Evolutionary conservation across 2,113 vertebrate species (phyloP).

Genomic region (Corythoichthys haematopterus): DNA sequence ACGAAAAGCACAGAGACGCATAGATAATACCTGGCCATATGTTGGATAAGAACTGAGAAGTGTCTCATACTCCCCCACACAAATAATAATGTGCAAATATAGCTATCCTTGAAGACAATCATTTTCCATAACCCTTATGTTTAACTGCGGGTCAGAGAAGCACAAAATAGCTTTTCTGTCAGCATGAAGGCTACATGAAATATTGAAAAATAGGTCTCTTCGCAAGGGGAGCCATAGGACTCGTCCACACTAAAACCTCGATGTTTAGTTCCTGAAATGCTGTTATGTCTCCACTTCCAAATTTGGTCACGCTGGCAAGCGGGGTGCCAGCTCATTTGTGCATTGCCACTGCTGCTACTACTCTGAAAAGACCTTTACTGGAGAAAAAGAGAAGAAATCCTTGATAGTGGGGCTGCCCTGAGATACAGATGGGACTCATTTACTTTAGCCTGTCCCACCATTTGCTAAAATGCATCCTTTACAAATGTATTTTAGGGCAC

Average conservation of each 20-base stretch:
- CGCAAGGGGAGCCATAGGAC: too few species aligned
- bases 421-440: conserved; percentile 68
- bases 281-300: too few species aligned
- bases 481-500: conserved; percentile 61
- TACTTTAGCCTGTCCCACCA: conserved; percentile 50
- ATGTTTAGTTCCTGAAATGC: too few species aligned
- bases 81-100: conserved; percentile 29
- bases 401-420: conserved; percentile 46
- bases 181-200: too few species aligned
- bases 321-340: conserved; percentile 1
- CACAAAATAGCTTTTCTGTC: conserved; percentile 34
- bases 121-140: conserved; percentile 57
- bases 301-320: too few species aligned
- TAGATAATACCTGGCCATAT: conserved; percentile 71
- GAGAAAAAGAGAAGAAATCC: conserved; percentile 34
- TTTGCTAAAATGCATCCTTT: conserved; percentile 47
- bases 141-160: conserved; percentile 55
- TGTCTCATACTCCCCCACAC: conserved; percentile 51
- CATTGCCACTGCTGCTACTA: too few species aligned
- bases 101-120: conserved; percentile 53
- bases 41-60: conserved; percentile 56
- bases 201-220: too few species aligned
- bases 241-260: too few species aligned
- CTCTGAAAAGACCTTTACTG: too few species aligned
- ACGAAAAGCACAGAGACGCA: conserved; percentile 30